Evolutionary conservation across 1,140 invertebrate genomes (phyloP), one percentile per base, ranked within the genome.

Genomic region (Bombus polaris): DNA sequence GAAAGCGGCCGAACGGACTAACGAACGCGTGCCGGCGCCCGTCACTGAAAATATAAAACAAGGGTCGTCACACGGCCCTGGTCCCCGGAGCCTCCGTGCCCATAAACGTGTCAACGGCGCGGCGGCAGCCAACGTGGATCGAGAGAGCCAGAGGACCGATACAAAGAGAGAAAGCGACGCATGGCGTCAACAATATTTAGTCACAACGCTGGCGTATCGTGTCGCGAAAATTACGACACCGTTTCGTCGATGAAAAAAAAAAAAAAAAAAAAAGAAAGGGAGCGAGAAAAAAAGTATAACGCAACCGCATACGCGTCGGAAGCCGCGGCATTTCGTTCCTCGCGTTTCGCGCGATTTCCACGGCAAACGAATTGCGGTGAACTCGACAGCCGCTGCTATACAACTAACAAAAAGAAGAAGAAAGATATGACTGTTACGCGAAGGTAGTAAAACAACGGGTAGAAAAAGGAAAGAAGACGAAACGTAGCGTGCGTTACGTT

Each of bases 181-280:
- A 42, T n/a, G 84, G 53, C 76, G 77, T 89, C 88, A 86, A 89
- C 88, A 89, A 89, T 89, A 89, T 89, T 89, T 89, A 89, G 88
- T 87, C 88, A 62, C 70, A 83, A 66, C 80, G 80, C 32, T 32
- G 78, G 83, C 66, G 87, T 81, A 87, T 89, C 88, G 87, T 66
- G 78, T 89, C 84, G 76, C 78, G 88, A 89, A 87, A 89, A 89
- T 89, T 89, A 89, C 88, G 88, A 87, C 87, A 83, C 47, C 65
- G 77, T 82, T 83, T 65, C 75, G 79, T 59, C 79, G 65, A 86
- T 89, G 78, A 86, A 66, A 74, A 59, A 81, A 73, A 66, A 65
- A 79, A 32, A 32, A 32, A 75, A 80, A n/a, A 18, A 72, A n/a
- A 42, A 1, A 9, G 66, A 68, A 80, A 88, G 70, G 47, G 39